Evolutionary conservation across 2,888 invertebrate genomes (phyloP).

Genomic region (Chydorus sphaericus): DNA sequence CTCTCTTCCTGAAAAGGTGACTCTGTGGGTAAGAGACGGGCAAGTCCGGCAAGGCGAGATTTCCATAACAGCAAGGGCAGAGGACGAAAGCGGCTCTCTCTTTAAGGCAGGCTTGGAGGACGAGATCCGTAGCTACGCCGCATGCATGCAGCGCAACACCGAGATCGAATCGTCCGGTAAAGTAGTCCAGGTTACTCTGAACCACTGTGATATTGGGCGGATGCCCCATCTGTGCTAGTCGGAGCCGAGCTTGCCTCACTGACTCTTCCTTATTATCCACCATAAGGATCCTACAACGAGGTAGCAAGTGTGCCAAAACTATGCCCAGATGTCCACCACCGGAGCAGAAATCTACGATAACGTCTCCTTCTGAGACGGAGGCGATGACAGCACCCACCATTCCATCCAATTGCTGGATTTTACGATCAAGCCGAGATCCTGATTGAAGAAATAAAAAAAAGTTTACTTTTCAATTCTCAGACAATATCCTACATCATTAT

Average conservation of each 20-base stretch:
- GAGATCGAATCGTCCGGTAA: conserved; percentile 56
- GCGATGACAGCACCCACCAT: conserved; percentile 58
- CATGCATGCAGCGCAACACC: conserved; percentile 86
- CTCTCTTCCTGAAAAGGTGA: conserved; percentile 22
- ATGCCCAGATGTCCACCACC: conserved; percentile 89
- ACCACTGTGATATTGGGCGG: conserved; percentile 58
- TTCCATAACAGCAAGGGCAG: conserved; percentile 88
- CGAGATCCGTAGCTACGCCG: conserved; percentile 85
- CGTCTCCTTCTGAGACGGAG: conserved; percentile 35
- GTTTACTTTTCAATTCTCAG: background rate
- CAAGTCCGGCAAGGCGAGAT: background rate
- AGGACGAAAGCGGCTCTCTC: conserved; percentile 67
- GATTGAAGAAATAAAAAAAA: background rate
- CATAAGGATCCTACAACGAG: conserved; percentile 59
- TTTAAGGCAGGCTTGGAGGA: conserved; percentile 64
- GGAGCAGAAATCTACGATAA: conserved; percentile 84
- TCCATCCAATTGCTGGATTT: conserved; percentile 76
- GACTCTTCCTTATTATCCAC: conserved; percentile 87
- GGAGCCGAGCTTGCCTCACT: conserved; percentile 50
- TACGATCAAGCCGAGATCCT: conserved; percentile 49
- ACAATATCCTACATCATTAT: too few species aligned
- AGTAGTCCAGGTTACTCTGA: conserved; percentile 85
- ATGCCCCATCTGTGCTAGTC: conserved; percentile 48
- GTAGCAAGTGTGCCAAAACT: conserved; percentile 60
- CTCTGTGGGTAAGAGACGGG: conserved; percentile 73